Evolutionary conservation across 2,888 invertebrate species (phyloP), one percentile per base, ranked within the genome.

Genomic region (Sinodicranocentrus sp.): DNA sequence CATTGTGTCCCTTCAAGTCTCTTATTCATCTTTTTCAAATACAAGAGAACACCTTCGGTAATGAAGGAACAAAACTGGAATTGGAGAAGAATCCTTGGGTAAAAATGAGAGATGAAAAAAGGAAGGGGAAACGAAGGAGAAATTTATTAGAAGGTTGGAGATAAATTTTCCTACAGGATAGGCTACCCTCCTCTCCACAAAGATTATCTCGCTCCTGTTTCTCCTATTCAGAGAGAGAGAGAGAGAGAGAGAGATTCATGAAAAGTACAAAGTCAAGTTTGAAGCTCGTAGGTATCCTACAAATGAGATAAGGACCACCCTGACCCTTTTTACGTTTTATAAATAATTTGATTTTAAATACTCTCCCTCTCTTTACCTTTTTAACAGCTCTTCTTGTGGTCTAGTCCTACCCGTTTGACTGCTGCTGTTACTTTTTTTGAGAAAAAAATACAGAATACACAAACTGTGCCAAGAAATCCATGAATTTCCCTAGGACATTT

Each of bases 341-440:
- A 79, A 84, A 84, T 84, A 79, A 84, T 79, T 68, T 61, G 78
- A 78, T 68, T 85, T 82, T 75, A 82, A 85, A 85, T 82, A 85
- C 82, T 73, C 73, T 52, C 70, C 61, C 70, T 52, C 77, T 63
- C 17, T 44, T 59, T 23, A 43, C 43, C 68, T 68, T 82, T 80
- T 80, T 65, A 72, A 71, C 78, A 48, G 71, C 59, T 70, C 67
- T 67, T 67, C 28, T 23, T 63, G 25, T 28, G 52, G 52, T 65
- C 17, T 48, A 10, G 23, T 57, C 63, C 43, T 72, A 23, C 72
- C 21, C 71, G 73, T 65, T 44, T 68, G 65, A 82, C 73, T 75
- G 48, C 73, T 75, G 73, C 73, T 82, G 73, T 28, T 78, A 19
- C 28, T 17, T 59, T 59, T 57, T 73, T 61, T 26, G 44, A 26